Percentiles rank a stretch among this genome's conserved stretches.
These are phyloP conservation scores for Entomobrya proxima DNA, from an alignment of 2,888 invertebrate species.

Conservation along the genomic window DNA sequence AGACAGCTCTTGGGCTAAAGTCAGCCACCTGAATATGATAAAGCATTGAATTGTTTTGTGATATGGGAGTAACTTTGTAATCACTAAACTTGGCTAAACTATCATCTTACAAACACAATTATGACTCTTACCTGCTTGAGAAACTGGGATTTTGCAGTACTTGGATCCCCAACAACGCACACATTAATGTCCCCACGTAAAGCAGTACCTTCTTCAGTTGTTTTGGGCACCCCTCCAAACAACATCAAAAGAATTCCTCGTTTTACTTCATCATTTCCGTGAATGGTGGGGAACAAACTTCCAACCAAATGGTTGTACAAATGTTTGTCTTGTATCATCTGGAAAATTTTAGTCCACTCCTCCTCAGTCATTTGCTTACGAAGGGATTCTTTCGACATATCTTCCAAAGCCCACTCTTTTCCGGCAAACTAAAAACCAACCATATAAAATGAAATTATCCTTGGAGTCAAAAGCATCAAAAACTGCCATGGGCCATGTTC, in stretches of 20 bases:
- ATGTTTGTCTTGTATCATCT: conserved; percentile 95
- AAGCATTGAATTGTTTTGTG: too few species aligned
- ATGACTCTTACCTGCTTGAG: conserved; percentile 84
- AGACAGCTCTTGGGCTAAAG: conserved; percentile 86
- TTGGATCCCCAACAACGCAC: conserved; percentile 89
- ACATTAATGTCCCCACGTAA: conserved; percentile 90
- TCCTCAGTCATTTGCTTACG: conserved; percentile 94
- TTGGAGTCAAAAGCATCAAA: background rate
- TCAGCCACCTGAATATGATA: too few species aligned
- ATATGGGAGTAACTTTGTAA: too few species aligned
- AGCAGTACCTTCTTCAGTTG: conserved; percentile 79
- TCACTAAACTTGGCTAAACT: too few species aligned
- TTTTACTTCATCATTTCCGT: conserved; percentile 98
- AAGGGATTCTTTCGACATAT: conserved; percentile 93
- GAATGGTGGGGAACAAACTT: conserved; percentile 96
- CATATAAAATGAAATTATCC: background rate
- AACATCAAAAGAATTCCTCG: conserved; percentile 92
- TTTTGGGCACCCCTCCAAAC: conserved; percentile 82
- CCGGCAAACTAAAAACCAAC: conserved; percentile 88
- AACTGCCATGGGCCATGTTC: too few species aligned
- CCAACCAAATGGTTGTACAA: conserved; percentile 93
- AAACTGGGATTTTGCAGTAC: conserved; percentile 80
- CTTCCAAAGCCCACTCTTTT: conserved; percentile 88
- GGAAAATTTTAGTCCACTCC: conserved; percentile 96
- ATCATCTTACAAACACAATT: too few species aligned